Evolutionary conservation across 2,888 invertebrate genomes (phyloP).

Genomic region (Trypoxylon attenuatum): DNA sequence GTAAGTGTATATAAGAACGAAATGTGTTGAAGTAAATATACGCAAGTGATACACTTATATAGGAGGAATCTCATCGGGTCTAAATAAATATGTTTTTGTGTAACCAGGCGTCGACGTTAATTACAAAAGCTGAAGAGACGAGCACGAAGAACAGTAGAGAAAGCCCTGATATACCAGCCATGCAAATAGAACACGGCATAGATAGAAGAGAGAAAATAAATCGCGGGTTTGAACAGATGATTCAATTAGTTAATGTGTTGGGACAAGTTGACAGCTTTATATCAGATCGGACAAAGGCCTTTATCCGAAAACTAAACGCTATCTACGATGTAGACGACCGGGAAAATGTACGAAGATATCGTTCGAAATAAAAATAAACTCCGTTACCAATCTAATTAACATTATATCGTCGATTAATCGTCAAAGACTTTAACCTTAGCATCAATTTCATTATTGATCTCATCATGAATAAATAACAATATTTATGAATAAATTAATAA

Average conservation of each 20-base stretch:
- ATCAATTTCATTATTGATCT: too few relatives aligned
- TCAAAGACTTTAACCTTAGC: too few relatives aligned
- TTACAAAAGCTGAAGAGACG: not conserved
- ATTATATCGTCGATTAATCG: too few relatives aligned
- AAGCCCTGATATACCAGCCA: not conserved
- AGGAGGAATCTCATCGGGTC: too few relatives aligned
- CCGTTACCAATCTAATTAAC: too few relatives aligned
- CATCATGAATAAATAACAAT: too few relatives aligned
- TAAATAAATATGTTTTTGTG: not conserved
- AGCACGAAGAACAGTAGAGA: not conserved
- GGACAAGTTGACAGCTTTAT: conserved; percentile 76
- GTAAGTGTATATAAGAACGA: conserved; percentile 26
- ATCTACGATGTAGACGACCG: conserved; percentile 72
- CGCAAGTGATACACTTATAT: too few relatives aligned
- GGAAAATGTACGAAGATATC: conserved; percentile 29
- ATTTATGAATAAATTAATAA: too few relatives aligned
- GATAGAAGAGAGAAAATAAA: conserved; percentile 72
- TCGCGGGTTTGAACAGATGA: conserved; percentile 75
- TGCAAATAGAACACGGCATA: conserved; percentile 26
- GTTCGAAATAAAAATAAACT: not conserved
- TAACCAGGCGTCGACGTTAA: not conserved
- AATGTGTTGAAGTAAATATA: not conserved
- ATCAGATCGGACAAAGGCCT: conserved; percentile 72
- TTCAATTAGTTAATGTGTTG: conserved; percentile 75
- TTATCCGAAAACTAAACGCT: conserved; percentile 74